These are phyloP conservation scores for Trichopoda pennipes DNA, from an alignment of 2,888 invertebrate genomes.

Conservation along the genomic window DNA sequence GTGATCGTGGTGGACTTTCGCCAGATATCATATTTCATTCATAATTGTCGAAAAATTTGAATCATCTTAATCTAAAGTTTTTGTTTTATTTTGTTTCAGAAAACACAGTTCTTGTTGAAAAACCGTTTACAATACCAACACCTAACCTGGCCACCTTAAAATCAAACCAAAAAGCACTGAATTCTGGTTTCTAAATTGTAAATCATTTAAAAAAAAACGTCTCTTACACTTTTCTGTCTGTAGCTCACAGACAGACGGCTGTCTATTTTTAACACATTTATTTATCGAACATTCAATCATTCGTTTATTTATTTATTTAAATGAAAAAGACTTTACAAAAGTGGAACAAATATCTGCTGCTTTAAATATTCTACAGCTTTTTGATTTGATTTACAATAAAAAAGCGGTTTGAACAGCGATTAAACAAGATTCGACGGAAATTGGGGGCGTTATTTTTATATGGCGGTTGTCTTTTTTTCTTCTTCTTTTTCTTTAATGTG, in stretches of 20 bases:
- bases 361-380: conserved; percentile 43
- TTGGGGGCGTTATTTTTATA: conserved; percentile 55
- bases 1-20: too few species aligned
- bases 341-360: conserved; percentile 40
- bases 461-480: neutral
- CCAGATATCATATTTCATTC: too few species aligned
- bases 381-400: neutral
- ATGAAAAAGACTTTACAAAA: conserved; percentile 1
- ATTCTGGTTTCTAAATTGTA: neutral
- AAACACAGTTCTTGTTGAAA: too few species aligned
- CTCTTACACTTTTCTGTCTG: neutral
- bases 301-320: neutral
- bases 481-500: neutral
- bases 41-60: too few species aligned
- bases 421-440: conserved; percentile 54
- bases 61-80: too few species aligned
- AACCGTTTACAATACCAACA: too few species aligned
- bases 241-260: neutral
- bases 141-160: neutral
- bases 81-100: too few species aligned
- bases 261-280: conserved; percentile 8
- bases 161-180: neutral
- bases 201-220: neutral
- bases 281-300: neutral
- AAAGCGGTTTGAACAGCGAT: neutral